Conservation (phyloP, 2,113 vertebrate species). For the Loxodonta africana region DNA sequence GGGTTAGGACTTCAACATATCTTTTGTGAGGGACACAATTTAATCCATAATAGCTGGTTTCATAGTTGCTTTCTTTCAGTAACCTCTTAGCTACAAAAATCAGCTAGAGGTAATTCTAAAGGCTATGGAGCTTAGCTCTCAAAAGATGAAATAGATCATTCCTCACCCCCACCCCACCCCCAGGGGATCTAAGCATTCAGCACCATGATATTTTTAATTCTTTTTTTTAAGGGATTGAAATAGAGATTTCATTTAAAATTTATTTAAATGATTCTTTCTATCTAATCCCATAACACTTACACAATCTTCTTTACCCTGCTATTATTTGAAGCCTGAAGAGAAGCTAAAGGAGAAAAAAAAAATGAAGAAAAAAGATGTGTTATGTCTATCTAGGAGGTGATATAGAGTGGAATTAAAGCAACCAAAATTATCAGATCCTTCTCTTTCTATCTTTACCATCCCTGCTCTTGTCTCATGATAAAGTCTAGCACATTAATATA, state of each 20-base stretch:
- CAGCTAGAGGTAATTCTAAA: not conserved
- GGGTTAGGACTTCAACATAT: not conserved
- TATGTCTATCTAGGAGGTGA: not conserved
- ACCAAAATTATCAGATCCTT: not conserved
- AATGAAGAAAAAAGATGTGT: not conserved
- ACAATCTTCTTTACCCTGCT: not conserved
- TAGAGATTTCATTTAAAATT: constrained; percentile 6
- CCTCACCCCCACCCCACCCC: not conserved
- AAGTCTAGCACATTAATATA: not conserved
- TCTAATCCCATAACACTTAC: not conserved
- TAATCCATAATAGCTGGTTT: not conserved
- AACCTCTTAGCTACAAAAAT: constrained; percentile 7
- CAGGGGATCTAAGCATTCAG: not conserved
- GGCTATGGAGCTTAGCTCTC: not conserved
- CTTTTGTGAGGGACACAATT: not conserved
- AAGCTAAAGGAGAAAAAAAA: not conserved
- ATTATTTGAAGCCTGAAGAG: not conserved
- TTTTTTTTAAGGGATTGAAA: not conserved
- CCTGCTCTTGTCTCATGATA: not conserved
- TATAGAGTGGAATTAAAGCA: not conserved
- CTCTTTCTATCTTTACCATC: not conserved
- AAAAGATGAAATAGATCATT: not conserved
- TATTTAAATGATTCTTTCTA: constrained; percentile 12
- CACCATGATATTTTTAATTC: not conserved
- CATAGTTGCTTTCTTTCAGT: not conserved